Evolutionary conservation across 2,888 invertebrate genomes (phyloP).

Genomic region (Phrixothrix hirtus): DNA sequence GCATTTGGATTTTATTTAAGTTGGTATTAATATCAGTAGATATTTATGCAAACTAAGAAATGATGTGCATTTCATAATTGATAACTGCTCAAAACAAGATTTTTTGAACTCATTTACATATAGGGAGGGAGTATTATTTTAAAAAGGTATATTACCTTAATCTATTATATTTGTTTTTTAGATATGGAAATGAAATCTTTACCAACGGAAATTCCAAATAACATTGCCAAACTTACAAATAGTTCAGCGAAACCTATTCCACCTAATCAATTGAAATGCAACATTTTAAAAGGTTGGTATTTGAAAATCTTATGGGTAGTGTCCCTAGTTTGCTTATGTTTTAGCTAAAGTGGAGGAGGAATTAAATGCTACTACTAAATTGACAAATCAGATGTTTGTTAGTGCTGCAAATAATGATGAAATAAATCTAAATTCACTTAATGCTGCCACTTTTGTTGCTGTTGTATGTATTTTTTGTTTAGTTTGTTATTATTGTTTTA

Average conservation of each 20-base stretch:
- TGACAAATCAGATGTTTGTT: slow-evolving; percentile 65
- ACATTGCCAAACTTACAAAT: slow-evolving; percentile 47
- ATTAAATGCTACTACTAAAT: slow-evolving; percentile 53
- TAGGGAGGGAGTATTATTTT: slow-evolving; percentile 1
- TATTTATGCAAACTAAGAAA: too few species aligned
- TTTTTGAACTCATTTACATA: too few species aligned
- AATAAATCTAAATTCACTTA: slow-evolving; percentile 55
- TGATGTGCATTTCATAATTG: too few species aligned
- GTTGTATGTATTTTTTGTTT: slow-evolving; percentile 64
- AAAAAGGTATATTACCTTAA: not conserved
- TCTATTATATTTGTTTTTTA: slow-evolving; percentile 1
- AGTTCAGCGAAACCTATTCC: slow-evolving; percentile 69
- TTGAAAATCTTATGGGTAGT: slow-evolving; percentile 2
- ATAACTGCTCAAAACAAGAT: too few species aligned
- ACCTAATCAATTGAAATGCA: slow-evolving; percentile 91
- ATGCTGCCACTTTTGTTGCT: slow-evolving; percentile 73
- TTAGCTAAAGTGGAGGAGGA: slow-evolving; percentile 72
- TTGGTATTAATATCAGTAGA: too few species aligned
- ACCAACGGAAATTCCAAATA: slow-evolving; percentile 53
- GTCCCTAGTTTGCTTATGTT: slow-evolving; percentile 35
- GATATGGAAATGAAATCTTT: slow-evolving; percentile 42
- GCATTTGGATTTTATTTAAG: too few species aligned
- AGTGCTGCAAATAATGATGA: slow-evolving; percentile 54
- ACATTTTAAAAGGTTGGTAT: slow-evolving; percentile 79
- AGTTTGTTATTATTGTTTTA: slow-evolving; percentile 13